Evolutionary conservation across 1,140 invertebrate genomes (phyloP).

Genomic region (Pseudomyrmex cubaensis): DNA sequence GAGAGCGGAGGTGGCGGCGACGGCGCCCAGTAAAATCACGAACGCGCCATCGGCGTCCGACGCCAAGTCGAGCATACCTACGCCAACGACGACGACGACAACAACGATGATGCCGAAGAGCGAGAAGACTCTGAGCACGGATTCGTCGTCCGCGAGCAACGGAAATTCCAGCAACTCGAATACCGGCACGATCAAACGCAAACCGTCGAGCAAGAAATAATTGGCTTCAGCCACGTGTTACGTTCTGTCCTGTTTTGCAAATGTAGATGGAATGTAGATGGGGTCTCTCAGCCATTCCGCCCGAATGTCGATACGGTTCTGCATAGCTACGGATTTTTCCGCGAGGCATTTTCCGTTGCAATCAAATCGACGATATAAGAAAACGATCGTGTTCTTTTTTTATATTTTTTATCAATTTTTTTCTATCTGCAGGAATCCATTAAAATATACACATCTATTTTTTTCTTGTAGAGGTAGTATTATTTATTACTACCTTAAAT

Average conservation of each 20-base stretch:
- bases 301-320: background rate
- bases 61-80: slow-evolving; percentile 73
- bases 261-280: slow-evolving; percentile 22
- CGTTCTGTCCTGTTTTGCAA: slow-evolving; percentile 28
- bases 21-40: slow-evolving; percentile 60
- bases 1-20: slow-evolving; percentile 70
- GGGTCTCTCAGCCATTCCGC: background rate
- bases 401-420: background rate
- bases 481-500: slow-evolving; percentile 42
- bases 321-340: background rate
- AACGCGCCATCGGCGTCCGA: slow-evolving; percentile 57
- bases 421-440: background rate
- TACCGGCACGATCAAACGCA: slow-evolving; percentile 77
- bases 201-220: slow-evolving; percentile 72
- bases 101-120: slow-evolving; percentile 65
- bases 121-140: slow-evolving; percentile 67
- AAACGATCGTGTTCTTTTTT: background rate
- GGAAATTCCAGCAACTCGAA: slow-evolving; percentile 70
- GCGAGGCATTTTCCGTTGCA: background rate
- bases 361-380: background rate
- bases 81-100: slow-evolving; percentile 62
- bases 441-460: background rate
- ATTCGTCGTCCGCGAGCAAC: slow-evolving; percentile 69
- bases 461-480: background rate
- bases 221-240: slow-evolving; percentile 28